A percentile compares a stretch with the other conserved stretches of the same genome.
These are phyloP conservation scores for Noctua comes DNA, from an alignment of 2,888 invertebrate genomes.

Conservation along the genomic window DNA sequence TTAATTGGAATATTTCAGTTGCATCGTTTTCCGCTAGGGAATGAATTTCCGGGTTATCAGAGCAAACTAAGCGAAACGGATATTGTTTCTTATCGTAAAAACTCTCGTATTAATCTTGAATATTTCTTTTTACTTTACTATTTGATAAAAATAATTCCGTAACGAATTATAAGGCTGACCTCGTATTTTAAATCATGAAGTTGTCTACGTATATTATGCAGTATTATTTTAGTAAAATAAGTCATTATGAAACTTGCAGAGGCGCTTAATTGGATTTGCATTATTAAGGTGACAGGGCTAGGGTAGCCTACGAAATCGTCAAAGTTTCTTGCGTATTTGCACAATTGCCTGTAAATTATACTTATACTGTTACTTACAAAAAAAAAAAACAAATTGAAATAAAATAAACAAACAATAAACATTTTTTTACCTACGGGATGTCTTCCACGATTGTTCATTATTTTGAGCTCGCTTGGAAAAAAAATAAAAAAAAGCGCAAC, in stretches of 20 bases:
- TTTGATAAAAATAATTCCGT: background rate
- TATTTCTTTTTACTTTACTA: background rate
- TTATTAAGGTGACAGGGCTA: background rate
- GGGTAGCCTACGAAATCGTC: background rate
- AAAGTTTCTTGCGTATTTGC: background rate
- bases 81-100: background rate
- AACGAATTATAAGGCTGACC: background rate
- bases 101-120: background rate
- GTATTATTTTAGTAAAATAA: background rate
- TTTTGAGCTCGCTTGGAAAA: too few species aligned
- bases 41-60: slow-evolving; percentile 29
- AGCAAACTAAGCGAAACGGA: slow-evolving; percentile 34
- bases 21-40: slow-evolving; percentile 25
- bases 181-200: background rate
- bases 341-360: background rate
- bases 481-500: too few species aligned
- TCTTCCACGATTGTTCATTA: too few species aligned
- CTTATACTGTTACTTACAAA: too few species aligned
- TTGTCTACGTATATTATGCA: background rate
- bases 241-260: background rate
- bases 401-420: too few species aligned
- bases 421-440: too few species aligned
- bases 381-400: too few species aligned
- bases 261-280: background rate
- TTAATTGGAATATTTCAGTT: slow-evolving; percentile 28